Percentiles rank a stretch among this genome's conserved stretches.
Evolutionary conservation across 1,140 invertebrate genomes (phyloP).

Genomic region (Neodiprion virginianus): DNA sequence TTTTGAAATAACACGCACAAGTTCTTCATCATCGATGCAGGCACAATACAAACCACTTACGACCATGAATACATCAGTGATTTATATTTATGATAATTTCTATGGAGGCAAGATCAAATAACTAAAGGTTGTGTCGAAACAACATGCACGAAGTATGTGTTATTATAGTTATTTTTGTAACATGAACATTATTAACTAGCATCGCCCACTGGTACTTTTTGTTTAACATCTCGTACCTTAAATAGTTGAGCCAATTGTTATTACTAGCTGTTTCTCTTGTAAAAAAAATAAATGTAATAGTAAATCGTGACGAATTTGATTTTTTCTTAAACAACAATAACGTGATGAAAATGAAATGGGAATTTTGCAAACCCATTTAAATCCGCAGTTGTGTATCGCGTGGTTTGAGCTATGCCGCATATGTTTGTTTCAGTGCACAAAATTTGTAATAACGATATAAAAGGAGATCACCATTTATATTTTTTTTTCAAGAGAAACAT

Average conservation of each 20-base stretch:
- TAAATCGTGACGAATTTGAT: too few species aligned
- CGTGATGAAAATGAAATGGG: too few species aligned
- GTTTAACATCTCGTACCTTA: conserved; percentile 29
- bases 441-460: not conserved
- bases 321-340: too few species aligned
- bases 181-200: conserved; percentile 37
- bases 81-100: conserved; percentile 32
- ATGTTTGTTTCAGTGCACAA: too few species aligned
- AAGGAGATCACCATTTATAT: conserved; percentile 6
- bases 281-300: not conserved
- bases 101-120: conserved; percentile 56
- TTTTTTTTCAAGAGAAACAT: conserved; percentile 5
- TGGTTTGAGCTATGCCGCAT: too few species aligned
- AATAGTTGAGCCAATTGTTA: conserved; percentile 50
- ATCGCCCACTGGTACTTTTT: conserved; percentile 41
- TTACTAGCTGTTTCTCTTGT: not conserved
- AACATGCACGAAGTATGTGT: conserved; percentile 12
- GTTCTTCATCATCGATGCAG: not conserved
- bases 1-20: not conserved
- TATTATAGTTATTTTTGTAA: conserved; percentile 11
- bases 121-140: conserved; percentile 29
- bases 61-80: not conserved
- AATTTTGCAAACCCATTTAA: too few species aligned
- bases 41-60: not conserved
- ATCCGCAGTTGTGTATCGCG: too few species aligned